A percentile compares a stretch with the other conserved stretches of the same genome.
Conservation (phyloP, 1,140 invertebrate genomes). For the Microplitis demolitor region DNA sequence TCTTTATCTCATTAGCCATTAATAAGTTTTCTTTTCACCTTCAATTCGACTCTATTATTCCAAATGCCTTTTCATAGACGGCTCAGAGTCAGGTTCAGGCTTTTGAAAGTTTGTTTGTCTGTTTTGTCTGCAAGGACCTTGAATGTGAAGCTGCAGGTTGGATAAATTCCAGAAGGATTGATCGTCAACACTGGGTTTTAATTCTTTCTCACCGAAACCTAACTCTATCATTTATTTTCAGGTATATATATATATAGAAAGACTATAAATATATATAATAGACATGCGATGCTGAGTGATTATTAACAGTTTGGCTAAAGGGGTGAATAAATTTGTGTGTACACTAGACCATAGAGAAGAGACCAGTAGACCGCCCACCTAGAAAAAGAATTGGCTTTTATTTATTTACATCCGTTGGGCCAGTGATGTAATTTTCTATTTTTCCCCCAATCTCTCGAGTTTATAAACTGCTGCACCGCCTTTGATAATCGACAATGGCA, state of each 20-base stretch:
- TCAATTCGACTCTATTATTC: slow-evolving; percentile 17
- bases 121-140: slow-evolving; percentile 8
- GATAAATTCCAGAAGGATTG: slow-evolving; percentile 18
- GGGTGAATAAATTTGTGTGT: slow-evolving; percentile 42
- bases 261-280: neutral
- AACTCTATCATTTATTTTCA: slow-evolving; percentile 26
- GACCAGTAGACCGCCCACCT: neutral
- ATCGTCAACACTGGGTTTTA: slow-evolving; percentile 28
- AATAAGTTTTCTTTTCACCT: neutral
- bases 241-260: neutral
- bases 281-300: slow-evolving; percentile 30
- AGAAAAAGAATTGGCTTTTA: neutral
- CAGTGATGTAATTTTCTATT: neutral
- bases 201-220: slow-evolving; percentile 14
- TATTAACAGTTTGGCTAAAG: slow-evolving; percentile 46
- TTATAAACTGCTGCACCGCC: neutral
- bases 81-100: too few species aligned
- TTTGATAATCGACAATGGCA: too few species aligned
- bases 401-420: neutral
- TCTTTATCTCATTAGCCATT: too few species aligned
- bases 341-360: slow-evolving; percentile 37
- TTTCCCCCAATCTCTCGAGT: neutral
- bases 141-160: slow-evolving; percentile 6
- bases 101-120: neutral
- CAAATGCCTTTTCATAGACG: slow-evolving; percentile 4